Percentiles rank a stretch among this genome's conserved stretches.
phyloP scores from a whole-genome alignment of 2,888 invertebrate genomes.

The Oligia strigilis region DNA sequence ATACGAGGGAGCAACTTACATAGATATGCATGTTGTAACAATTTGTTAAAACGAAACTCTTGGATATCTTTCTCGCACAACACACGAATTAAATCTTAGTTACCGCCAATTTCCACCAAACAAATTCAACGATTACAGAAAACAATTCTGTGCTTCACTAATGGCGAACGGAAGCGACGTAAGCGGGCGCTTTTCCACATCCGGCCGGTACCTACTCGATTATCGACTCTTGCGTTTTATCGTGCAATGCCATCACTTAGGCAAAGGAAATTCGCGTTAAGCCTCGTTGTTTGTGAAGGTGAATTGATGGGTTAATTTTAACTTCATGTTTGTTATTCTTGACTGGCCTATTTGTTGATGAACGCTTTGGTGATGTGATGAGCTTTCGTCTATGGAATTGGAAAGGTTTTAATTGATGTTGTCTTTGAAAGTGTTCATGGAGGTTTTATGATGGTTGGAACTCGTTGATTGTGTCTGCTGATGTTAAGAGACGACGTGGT shows the following conservation, averaged over 20 bases:
- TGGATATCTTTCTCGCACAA: neutral
- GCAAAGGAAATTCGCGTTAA: conserved; percentile 65
- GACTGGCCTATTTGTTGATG: conserved; percentile 42
- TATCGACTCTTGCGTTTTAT: conserved; percentile 64
- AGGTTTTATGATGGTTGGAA: conserved; percentile 8
- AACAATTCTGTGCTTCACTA: conserved; percentile 61
- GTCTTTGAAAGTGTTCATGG: conserved; percentile 38
- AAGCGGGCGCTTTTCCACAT: conserved; percentile 74
- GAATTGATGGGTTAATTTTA: conserved; percentile 64
- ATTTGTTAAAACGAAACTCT: neutral
- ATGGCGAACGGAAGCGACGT: conserved; percentile 69
- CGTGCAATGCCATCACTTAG: conserved; percentile 62
- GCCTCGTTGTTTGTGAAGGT: conserved; percentile 46
- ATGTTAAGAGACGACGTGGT: neutral
- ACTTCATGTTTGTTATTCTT: conserved; percentile 47
- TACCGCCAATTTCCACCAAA: conserved; percentile 36
- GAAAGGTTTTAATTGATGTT: conserved; percentile 38
- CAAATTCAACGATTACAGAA: conserved; percentile 59
- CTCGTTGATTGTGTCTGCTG: conserved; percentile 18
- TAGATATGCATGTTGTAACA: neutral
- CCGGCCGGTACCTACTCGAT: conserved; percentile 62
- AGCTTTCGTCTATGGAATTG: conserved; percentile 35
- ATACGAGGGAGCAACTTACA: neutral
- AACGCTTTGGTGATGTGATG: conserved; percentile 49
- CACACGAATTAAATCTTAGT: conserved; percentile 25